A percentile compares a stretch with the other conserved stretches of the same genome.
These are phyloP conservation scores for Atopsyche davidsoni DNA, from an alignment of 1,140 invertebrate species.

Conservation along the genomic window DNA sequence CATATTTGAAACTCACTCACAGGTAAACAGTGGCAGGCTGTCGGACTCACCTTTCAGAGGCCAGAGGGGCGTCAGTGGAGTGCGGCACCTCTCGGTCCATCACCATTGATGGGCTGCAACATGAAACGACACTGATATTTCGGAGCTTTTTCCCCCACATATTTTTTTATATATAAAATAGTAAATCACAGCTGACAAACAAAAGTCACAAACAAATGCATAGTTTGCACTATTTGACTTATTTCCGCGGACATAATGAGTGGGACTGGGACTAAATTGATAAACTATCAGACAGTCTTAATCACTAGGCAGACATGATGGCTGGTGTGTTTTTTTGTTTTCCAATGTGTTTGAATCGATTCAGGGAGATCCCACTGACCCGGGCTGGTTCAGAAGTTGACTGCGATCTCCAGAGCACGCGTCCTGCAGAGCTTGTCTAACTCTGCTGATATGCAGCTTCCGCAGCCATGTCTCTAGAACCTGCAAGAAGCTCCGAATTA, in stretches of 20 bases:
- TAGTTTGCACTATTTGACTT: not conserved
- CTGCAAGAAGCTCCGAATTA: constrained; percentile 26
- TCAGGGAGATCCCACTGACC: too few species aligned
- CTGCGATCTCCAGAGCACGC: constrained; percentile 37
- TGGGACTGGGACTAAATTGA: not conserved
- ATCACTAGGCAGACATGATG: not conserved
- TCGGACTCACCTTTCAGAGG: too few species aligned
- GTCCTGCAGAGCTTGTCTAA: constrained; percentile 33
- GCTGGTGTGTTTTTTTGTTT: not conserved
- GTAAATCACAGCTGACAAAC: too few species aligned
- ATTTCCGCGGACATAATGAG: not conserved
- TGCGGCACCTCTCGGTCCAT: too few species aligned
- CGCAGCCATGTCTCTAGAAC: constrained; percentile 41
- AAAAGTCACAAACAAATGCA: not conserved
- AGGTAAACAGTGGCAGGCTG: too few species aligned
- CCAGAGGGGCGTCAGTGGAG: too few species aligned
- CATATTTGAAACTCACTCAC: too few species aligned
- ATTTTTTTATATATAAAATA: too few species aligned
- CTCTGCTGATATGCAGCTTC: constrained; percentile 36
- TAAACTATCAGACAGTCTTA: not conserved
- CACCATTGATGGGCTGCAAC: too few species aligned
- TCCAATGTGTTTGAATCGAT: not conserved
- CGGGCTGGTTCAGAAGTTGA: constrained; percentile 36
- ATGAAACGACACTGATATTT: too few species aligned
- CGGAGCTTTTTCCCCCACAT: too few species aligned